Percentiles rank a stretch among this genome's conserved stretches.
phyloP scores from a whole-genome alignment of 2,888 invertebrate species.

The Orthosia gracilis region DNA sequence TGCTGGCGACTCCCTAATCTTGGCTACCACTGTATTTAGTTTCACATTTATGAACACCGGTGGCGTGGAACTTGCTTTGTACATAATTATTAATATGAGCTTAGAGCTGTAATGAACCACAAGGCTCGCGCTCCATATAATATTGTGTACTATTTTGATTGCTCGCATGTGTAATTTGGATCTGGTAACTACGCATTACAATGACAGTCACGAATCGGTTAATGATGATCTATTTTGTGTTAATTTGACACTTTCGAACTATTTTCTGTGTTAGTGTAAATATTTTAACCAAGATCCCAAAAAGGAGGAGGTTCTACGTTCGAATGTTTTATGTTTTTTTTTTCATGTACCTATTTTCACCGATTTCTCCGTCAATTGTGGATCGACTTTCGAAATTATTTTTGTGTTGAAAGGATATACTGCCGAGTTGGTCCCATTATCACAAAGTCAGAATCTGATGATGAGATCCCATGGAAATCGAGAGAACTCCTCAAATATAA shows the following conservation, averaged over 20 bases:
- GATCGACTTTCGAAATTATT: too few relatives aligned
- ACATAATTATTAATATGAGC: conserved; percentile 77
- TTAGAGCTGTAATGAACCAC: conserved; percentile 76
- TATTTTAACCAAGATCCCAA: conserved; percentile 2
- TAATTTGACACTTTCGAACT: conserved; percentile 33
- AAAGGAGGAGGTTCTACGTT: too few relatives aligned
- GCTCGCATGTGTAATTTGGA: conserved; percentile 66
- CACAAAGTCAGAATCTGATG: too few relatives aligned
- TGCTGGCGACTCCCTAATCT: conserved; percentile 82
- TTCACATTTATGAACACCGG: conserved; percentile 81
- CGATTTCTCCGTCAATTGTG: too few relatives aligned
- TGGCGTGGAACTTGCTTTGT: conserved; percentile 74
- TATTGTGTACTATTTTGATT: conserved; percentile 65
- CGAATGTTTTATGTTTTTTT: too few relatives aligned
- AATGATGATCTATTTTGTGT: conserved; percentile 57
- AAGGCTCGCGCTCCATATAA: conserved; percentile 62
- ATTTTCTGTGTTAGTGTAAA: conserved; percentile 17
- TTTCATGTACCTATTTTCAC: too few relatives aligned
- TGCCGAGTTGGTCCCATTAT: too few relatives aligned
- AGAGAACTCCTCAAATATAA: too few relatives aligned
- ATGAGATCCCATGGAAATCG: too few relatives aligned
- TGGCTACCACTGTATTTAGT: conserved; percentile 83
- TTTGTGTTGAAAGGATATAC: too few relatives aligned
- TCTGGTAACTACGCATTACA: conserved; percentile 56
- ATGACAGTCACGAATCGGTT: conserved; percentile 50